Evolutionary conservation across 2,113 vertebrate species (phyloP).

Genomic region (Mormoops blainvillei): DNA sequence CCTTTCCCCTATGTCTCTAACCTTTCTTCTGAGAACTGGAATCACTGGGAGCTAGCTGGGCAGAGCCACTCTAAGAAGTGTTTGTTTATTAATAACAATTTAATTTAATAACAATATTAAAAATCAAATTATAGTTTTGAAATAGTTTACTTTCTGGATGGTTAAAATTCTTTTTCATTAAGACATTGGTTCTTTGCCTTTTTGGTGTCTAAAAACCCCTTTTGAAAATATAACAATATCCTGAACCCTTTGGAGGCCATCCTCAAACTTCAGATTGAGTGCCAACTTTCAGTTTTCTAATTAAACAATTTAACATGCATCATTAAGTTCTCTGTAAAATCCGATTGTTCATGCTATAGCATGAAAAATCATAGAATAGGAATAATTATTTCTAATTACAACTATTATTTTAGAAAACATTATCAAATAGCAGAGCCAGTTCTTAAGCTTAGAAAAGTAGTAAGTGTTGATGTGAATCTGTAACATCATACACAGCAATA

Average conservation of each 20-base stretch:
- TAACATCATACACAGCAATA: not conserved
- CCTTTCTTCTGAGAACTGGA: not conserved
- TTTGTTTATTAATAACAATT: not conserved
- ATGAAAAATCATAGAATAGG: not conserved
- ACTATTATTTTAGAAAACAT: not conserved
- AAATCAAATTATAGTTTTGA: not conserved
- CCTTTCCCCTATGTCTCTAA: not conserved
- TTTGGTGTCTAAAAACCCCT: not conserved
- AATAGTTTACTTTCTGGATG: not conserved
- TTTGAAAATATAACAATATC: not conserved
- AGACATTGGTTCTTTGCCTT: not conserved
- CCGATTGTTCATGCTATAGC: not conserved
- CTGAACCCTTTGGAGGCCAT: not conserved
- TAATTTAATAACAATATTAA: not conserved
- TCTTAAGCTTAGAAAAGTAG: not conserved
- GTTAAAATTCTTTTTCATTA: not conserved
- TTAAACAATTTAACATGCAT: not conserved
- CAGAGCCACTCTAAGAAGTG: not conserved
- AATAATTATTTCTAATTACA: not conserved
- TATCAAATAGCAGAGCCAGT: not conserved
- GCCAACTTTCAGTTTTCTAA: not conserved
- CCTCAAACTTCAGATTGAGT: not conserved
- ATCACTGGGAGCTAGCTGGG: not conserved
- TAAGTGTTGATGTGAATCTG: not conserved
- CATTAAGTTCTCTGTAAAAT: constrained; percentile 2